Evolutionary conservation across 2,113 vertebrate genomes (phyloP), one percentile per base, ranked within the genome.

Genomic region (Haplotaxodon microlepis): DNA sequence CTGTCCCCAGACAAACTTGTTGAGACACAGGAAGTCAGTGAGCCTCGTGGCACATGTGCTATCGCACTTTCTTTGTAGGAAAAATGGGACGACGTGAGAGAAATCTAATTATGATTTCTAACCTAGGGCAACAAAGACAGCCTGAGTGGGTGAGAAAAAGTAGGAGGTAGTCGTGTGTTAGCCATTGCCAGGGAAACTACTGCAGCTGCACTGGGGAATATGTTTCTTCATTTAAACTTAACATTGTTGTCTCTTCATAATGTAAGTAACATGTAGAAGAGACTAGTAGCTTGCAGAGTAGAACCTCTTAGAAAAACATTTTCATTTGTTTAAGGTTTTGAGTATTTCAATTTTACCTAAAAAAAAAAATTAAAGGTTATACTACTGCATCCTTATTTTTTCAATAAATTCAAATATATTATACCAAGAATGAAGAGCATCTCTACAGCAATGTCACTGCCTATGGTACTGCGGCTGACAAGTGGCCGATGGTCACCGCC

Each of bases 381-480:
- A 51, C 3, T 13, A 51, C 17, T 51, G 27, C 27, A 78, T 9
- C 10, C 45, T 40, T 40, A 40, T 78, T 42, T 42, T 29, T 19
- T 11, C 10, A 54, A 50, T 8, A 69, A 45, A 47, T 57, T 8
- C 4, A 10, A 84, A 89, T 3, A 29, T 13, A 42, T 84, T 95
- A 90, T 94, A 99, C 98, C 98, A 6, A 98, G 95, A 76, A 99
- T 99, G 96, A 99, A 99, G 89, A 99, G 98, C 97, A 99, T 97
- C 96, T 99, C 98, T 92, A 99, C 98, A 0, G 95, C 98, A 0
- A 99, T 98, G 96, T 99, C 98, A 0, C 97, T 98, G 96, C 97
- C 98, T 0, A 98, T 97, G 47, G 97, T 98, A 92, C 97, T 98
- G 36, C 97, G 97, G 4, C 97, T 97, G 1, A 97, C 93, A 1